phyloP scores from a whole-genome alignment of 2,113 vertebrate species.

The Toxotes chatareus region DNA sequence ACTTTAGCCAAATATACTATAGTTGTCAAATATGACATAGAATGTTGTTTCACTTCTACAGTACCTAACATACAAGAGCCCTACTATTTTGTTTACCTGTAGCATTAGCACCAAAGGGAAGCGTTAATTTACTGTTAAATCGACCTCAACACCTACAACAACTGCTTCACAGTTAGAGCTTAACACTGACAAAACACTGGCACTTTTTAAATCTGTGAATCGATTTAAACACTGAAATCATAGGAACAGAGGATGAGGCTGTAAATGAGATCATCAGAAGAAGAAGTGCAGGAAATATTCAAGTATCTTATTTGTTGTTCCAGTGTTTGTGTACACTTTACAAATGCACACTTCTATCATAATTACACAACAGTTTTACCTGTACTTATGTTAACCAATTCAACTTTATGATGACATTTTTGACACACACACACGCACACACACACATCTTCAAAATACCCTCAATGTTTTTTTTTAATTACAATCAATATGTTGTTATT shows the following conservation, averaged over 20 bases:
- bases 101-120: not conserved
- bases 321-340: not conserved
- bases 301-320: not conserved
- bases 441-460: not conserved
- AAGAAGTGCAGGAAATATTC: not conserved
- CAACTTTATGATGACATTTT: constrained; percentile 26
- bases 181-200: not conserved
- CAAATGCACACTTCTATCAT: not conserved
- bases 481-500: constrained; percentile 45
- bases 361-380: not conserved
- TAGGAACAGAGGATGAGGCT: not conserved
- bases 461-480: not conserved
- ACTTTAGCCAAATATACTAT: not conserved
- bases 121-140: constrained; percentile 29
- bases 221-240: not conserved
- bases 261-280: constrained; percentile 10
- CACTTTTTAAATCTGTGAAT: not conserved
- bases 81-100: constrained; percentile 17
- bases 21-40: not conserved
- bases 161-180: constrained; percentile 15
- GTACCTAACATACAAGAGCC: not conserved
- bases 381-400: not conserved
- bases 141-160: constrained; percentile 18
- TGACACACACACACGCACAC: not conserved
- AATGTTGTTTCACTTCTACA: not conserved